phyloP scores from a whole-genome alignment of 2,113 vertebrate species.

The Alligator sinensis region DNA sequence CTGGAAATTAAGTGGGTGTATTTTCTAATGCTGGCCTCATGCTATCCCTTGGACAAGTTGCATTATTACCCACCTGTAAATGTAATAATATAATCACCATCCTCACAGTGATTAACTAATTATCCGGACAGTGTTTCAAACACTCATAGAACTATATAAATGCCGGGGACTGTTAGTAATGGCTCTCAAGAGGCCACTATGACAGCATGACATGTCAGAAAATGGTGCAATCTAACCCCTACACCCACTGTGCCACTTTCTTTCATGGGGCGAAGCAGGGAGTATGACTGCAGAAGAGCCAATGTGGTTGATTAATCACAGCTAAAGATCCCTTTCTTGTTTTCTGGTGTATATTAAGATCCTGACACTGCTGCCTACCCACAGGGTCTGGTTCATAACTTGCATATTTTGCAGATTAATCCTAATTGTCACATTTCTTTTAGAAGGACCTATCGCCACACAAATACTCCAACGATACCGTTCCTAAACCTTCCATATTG shows the following conservation, averaged over 20 bases:
- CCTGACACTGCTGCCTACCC: rapidly evolving
- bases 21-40: not conserved
- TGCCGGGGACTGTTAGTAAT: not conserved
- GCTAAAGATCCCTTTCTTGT: not conserved
- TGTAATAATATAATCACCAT: too few species aligned
- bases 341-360: not conserved
- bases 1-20: not conserved
- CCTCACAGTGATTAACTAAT: not conserved
- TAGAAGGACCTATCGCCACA: not conserved
- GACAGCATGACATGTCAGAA: not conserved
- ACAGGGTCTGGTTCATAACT: not conserved
- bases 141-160: not conserved
- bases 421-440: not conserved
- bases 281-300: not conserved
- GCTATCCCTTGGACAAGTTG: not conserved
- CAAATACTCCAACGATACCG: not conserved
- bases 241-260: rapidly evolving
- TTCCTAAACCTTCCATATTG: not conserved
- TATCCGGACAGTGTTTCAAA: not conserved
- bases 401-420: not conserved
- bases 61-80: not conserved
- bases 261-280: not conserved
- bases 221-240: not conserved
- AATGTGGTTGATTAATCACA: not conserved
- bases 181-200: not conserved